These are phyloP conservation scores for Holotrichia oblita DNA, from an alignment of 1,140 invertebrate genomes.

Conservation along the genomic window DNA sequence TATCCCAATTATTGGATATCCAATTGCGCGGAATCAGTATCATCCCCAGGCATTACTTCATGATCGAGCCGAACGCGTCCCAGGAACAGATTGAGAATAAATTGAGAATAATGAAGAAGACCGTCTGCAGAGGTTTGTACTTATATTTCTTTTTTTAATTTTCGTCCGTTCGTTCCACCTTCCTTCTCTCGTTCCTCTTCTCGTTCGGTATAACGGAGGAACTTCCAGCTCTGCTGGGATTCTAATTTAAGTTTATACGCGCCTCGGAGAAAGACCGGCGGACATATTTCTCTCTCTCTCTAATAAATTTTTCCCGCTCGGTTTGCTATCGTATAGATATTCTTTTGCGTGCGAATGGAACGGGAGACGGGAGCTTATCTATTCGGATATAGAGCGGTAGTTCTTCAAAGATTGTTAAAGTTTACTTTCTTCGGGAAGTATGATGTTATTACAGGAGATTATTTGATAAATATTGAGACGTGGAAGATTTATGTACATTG, in stretches of 20 bases:
- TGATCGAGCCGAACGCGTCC: conserved; percentile 51
- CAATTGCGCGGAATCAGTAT: conserved; percentile 56
- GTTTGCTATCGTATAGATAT: too few species aligned
- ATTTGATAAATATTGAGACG: background rate
- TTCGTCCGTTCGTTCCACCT: conserved; percentile 23
- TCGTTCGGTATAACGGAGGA: background rate
- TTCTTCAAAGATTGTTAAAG: background rate
- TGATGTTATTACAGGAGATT: background rate
- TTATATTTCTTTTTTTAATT: conserved; percentile 12
- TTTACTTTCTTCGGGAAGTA: background rate
- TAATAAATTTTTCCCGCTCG: conserved; percentile 18
- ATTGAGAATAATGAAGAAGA: conserved; percentile 51
- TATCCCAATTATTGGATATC: conserved; percentile 56
- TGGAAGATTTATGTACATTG: too few species aligned
- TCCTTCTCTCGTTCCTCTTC: conserved; percentile 5
- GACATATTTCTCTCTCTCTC: background rate
- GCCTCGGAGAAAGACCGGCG: background rate
- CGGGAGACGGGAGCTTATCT: background rate
- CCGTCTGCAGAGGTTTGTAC: conserved; percentile 52
- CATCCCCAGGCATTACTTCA: conserved; percentile 56
- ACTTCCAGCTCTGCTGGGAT: background rate
- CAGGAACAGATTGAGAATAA: conserved; percentile 53
- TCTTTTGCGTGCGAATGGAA: conserved; percentile 2
- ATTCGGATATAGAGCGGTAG: background rate
- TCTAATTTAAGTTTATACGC: conserved; percentile 28